Evolutionary conservation across 1,140 invertebrate species (phyloP), one percentile per base, ranked within the genome.

Genomic region (Saxidomus purpurata): DNA sequence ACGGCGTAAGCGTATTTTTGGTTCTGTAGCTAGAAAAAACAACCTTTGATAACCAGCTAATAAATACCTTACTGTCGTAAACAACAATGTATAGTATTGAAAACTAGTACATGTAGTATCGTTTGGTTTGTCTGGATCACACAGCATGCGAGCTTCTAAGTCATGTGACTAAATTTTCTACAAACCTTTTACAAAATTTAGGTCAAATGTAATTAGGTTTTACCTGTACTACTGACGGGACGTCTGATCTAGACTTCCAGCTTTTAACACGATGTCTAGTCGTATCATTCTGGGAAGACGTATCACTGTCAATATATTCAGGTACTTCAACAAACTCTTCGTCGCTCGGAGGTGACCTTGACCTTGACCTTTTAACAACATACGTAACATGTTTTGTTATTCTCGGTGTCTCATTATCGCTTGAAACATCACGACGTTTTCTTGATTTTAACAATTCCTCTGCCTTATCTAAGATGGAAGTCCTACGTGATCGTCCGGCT

Each of bases 151-250:
- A n/a, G n/a, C n/a, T n/a, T n/a, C n/a, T n/a, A n/a, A n/a, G n/a
- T n/a, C n/a, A n/a, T n/a, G n/a, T n/a, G n/a, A n/a, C n/a, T n/a
- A n/a, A n/a, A n/a, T n/a, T n/a, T n/a, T n/a, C n/a, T n/a, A n/a
- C n/a, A n/a, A n/a, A n/a, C n/a, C n/a, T n/a, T n/a, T n/a, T n/a
- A n/a, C n/a, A n/a, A n/a, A n/a, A n/a, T n/a, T n/a, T n/a, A n/a
- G n/a, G n/a, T n/a, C n/a, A n/a, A n/a, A n/a, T n/a, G n/a, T n/a
- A n/a, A n/a, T n/a, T n/a, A n/a, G n/a, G n/a, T n/a, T n/a, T 52
- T 85, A 85, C 83, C 83, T 85, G 83, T 22, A 34, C 83, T n/a
- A 28, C 83, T 25, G 83, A 85, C 8, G 83, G 83, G 19, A 76
- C 47, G 11, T 38, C 83, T 17, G 83, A 85, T 34, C 61, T 40